Evolutionary conservation across 2,797 vertebrate species (phyloP).

Genomic region (Bradypodion ventrale): DNA sequence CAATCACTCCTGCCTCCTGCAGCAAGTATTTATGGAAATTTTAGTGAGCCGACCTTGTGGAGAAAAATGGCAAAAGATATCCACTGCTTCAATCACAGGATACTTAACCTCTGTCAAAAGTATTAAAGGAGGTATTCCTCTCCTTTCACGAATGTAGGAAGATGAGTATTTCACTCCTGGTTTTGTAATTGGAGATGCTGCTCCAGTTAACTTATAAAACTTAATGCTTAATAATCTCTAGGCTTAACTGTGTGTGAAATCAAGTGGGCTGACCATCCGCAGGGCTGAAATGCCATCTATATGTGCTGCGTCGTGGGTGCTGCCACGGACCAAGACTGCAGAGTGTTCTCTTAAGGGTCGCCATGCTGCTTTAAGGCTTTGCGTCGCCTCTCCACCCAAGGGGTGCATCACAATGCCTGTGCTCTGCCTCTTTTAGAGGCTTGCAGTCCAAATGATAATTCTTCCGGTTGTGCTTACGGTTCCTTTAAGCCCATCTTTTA

Average conservation of each 20-base stretch:
- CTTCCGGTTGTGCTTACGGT: neutral
- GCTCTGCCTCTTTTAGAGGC: rapidly evolving
- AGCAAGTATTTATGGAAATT: conserved; percentile 37
- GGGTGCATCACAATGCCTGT: neutral
- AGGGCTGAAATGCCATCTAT: neutral
- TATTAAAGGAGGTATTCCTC: conserved; percentile 19
- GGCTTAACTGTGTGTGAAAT: neutral
- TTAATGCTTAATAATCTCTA: conserved; percentile 14
- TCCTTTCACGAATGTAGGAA: conserved; percentile 1
- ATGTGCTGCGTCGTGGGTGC: rapidly evolving
- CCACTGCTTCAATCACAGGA: conserved; percentile 42
- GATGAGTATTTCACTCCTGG: neutral
- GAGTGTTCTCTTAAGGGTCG: neutral
- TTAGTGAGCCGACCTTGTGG: conserved; percentile 48
- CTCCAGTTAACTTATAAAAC: conserved; percentile 14
- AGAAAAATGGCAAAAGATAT: conserved; percentile 42
- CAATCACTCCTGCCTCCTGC: neutral
- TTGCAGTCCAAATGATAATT: neutral
- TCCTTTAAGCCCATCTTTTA: neutral
- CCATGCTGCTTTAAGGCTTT: too few relatives aligned
- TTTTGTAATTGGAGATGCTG: neutral
- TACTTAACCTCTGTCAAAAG: conserved; percentile 55
- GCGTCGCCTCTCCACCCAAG: rapidly evolving
- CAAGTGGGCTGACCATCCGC: neutral
- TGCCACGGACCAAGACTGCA: neutral